These are phyloP conservation scores for Opisthograptis luteolata DNA, from an alignment of 2,888 invertebrate species.

Conservation along the genomic window DNA sequence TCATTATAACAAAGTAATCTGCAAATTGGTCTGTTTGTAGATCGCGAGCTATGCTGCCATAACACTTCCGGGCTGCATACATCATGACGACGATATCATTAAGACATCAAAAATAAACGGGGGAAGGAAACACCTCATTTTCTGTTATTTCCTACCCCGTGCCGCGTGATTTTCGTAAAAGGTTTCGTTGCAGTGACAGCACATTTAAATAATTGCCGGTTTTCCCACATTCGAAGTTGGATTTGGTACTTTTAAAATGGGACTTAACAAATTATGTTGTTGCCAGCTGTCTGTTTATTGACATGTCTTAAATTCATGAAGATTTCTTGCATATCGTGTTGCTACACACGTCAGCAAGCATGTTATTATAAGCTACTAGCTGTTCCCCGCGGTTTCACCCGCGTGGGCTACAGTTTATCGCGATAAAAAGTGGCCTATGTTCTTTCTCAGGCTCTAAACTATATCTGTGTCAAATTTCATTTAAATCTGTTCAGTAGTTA, in stretches of 20 bases:
- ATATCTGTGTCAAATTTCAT: too few species aligned
- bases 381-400: too few species aligned
- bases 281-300: slow-evolving; percentile 10
- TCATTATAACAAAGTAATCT: slow-evolving; percentile 14
- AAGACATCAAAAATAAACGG: slow-evolving; percentile 68
- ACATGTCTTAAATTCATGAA: too few species aligned
- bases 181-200: slow-evolving; percentile 42
- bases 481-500: too few species aligned
- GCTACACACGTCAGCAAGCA: too few species aligned
- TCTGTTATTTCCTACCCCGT: slow-evolving; percentile 62
- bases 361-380: too few species aligned
- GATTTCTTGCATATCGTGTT: too few species aligned
- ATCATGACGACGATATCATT: slow-evolving; percentile 73
- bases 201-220: slow-evolving; percentile 32
- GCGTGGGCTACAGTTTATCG: too few species aligned
- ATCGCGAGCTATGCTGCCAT: slow-evolving; percentile 45
- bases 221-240: slow-evolving; percentile 8
- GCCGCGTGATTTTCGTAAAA: slow-evolving; percentile 61
- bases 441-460: too few species aligned
- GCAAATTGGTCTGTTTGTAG: slow-evolving; percentile 33
- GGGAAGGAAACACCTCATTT: slow-evolving; percentile 66
- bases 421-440: too few species aligned
- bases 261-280: slow-evolving; percentile 6
- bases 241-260: slow-evolving; percentile 11
- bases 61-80: slow-evolving; percentile 71